A percentile compares a stretch with the other conserved stretches of the same genome.
phyloP scores from a whole-genome alignment of 2,113 vertebrate species.

The Phycodurus eques region DNA sequence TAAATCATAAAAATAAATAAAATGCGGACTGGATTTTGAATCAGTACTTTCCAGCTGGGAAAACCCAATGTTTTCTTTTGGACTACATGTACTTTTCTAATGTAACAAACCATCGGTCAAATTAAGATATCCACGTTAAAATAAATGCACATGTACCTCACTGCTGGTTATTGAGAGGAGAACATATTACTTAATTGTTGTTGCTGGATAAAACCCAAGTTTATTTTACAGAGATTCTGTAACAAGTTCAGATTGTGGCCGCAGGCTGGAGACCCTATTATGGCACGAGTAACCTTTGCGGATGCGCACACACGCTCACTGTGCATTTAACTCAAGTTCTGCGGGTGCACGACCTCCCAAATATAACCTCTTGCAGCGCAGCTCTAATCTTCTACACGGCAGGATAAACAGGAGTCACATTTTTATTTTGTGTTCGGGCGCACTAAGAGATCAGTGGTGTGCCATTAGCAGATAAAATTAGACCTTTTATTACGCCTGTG shows the following conservation, averaged over 20 bases:
- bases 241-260: constrained; percentile 8
- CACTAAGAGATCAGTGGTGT: constrained; percentile 35
- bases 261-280: neutral
- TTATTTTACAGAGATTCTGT: constrained; percentile 9
- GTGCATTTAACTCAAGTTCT: constrained; percentile 8
- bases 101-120: neutral
- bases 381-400: neutral
- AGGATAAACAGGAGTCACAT: constrained; percentile 15
- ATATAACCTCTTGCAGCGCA: neutral
- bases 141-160: neutral
- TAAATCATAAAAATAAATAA: neutral
- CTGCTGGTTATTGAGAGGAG: constrained; percentile 2
- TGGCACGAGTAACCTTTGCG: constrained; percentile 3
- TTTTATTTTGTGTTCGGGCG: constrained; percentile 15
- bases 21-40: neutral
- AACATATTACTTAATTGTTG: constrained; percentile 6
- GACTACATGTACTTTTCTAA: neutral
- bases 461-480: constrained; percentile 53
- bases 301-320: constrained; percentile 6
- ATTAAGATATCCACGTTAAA: neutral
- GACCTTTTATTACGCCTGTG: constrained; percentile 40
- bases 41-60: neutral
- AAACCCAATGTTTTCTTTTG: neutral
- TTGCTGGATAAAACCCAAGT: constrained; percentile 10
- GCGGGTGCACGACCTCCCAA: constrained; percentile 4